A percentile compares a stretch with the other conserved stretches of the same genome.
phyloP scores from a whole-genome alignment of 2,797 vertebrate species.

The Periparus ater region DNA sequence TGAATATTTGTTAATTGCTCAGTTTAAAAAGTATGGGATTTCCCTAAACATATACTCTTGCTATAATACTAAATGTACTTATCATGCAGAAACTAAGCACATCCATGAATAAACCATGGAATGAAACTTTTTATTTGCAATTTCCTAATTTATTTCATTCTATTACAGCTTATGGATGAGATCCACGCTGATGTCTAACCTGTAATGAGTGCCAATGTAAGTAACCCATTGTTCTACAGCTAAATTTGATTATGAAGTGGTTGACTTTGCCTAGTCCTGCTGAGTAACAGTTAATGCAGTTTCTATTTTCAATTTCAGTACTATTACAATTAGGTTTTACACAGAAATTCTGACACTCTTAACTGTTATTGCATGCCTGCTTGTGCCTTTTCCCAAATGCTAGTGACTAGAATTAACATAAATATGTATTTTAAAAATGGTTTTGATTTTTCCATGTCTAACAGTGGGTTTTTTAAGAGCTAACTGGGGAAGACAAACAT shows the following conservation, averaged over 20 bases:
- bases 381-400: neutral
- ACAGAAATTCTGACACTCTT: neutral
- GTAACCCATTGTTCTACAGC: neutral
- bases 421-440: neutral
- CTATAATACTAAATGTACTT: neutral
- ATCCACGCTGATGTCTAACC: neutral
- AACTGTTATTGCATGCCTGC: neutral
- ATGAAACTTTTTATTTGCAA: neutral
- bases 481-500: neutral
- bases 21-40: neutral
- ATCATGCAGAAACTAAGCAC: neutral
- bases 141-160: slow-evolving; percentile 25
- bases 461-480: neutral
- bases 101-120: neutral
- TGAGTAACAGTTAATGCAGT: neutral
- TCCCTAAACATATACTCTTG: neutral
- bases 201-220: slow-evolving; percentile 25
- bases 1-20: neutral
- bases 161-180: slow-evolving; percentile 50
- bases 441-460: neutral
- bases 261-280: neutral
- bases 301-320: neutral
- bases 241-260: neutral
- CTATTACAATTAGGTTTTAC: neutral
- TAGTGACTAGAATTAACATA: neutral